These are phyloP conservation scores for Cliona cf. orientalis DNA, from an alignment of 37 sponge, comb jelly and placozoan species.

Conservation along the genomic window DNA sequence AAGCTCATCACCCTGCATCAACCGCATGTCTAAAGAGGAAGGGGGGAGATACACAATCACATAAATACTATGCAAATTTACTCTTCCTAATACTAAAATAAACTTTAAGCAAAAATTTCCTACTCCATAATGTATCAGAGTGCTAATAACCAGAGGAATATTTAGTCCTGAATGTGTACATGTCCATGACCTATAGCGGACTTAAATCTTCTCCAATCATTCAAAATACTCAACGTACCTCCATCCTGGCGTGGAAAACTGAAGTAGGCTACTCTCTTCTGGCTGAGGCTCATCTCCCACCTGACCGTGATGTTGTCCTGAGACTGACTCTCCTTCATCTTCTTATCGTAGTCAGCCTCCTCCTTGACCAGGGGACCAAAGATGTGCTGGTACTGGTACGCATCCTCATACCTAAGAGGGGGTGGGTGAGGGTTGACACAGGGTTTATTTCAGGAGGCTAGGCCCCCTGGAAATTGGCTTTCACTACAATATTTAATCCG, in stretches of 20 bases:
- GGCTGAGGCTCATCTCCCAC: constrained; percentile 96
- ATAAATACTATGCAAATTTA: neutral
- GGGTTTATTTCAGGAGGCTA: too few relatives aligned
- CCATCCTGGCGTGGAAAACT: constrained; percentile 85
- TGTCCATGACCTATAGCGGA: too few relatives aligned
- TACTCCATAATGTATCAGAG: too few relatives aligned
- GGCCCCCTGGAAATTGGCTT: too few relatives aligned
- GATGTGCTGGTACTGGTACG: constrained; percentile 97
- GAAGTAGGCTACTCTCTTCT: constrained; percentile 97
- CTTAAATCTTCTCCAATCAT: too few relatives aligned
- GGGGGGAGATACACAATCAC: neutral
- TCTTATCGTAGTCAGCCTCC: constrained; percentile 98
- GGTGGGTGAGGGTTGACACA: too few relatives aligned
- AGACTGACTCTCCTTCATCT: constrained; percentile 93
- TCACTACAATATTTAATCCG: too few relatives aligned
- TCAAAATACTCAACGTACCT: constrained; percentile 27
- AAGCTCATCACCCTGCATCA: constrained; percentile 98
- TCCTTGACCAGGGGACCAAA: constrained; percentile 96
- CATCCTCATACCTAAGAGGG: constrained; percentile 99
- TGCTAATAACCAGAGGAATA: too few relatives aligned
- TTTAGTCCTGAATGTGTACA: too few relatives aligned
- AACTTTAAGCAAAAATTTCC: too few relatives aligned
- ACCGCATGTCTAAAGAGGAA: constrained; percentile 77
- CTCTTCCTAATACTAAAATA: too few relatives aligned
- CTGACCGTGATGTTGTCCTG: constrained; percentile 91